Evolutionary conservation across 53 echinoderm and acorn worm species (phyloP), one percentile per base, ranked within the genome.

Genomic region (Apostichopus leukothele): DNA sequence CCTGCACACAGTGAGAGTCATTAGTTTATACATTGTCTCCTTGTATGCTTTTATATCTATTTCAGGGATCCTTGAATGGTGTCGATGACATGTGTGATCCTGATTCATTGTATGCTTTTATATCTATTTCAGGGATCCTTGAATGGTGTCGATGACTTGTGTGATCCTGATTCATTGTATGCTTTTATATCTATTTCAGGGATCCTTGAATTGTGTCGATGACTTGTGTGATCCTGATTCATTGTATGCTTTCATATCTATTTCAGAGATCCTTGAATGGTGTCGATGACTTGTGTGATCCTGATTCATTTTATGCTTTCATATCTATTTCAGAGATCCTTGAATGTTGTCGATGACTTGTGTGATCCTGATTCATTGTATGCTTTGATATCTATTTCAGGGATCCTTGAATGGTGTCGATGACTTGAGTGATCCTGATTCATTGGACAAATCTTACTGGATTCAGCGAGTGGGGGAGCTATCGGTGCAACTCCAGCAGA

Each of bases 381-480:
- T 23, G 23, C 23, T 23, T 23, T 23, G 0, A 23, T 23, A 23
- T 9, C 57, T 57, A 57, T 16, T 68, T 1, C 19, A 68, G 71
- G 71, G 71, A 68, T 68, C 71, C 18, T 14, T 68, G 71, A 68
- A 19, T 68, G 71, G 18, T 19, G 71, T 68, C 71, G 71, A 68
- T n/a, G 71, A 68, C 19, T 19, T 68, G 18, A 1, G 6, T 6
- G 71, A 68, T 90, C 93, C 94, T 39, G 89, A 89, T 53, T n/a
- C 89, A 5, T 67, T 94, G 88, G 94, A 93, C 60, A 94, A 93
- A 74, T 91, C 94, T 5, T 94, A 93, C 78, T 94, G 94, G 94
- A 90, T 94, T 23, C 91, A 94, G 53, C 86, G 94, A 61, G 92
- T 92, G n/a, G 94, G 94, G 3, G 94, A 94, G 39, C 93, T 94